phyloP scores from a whole-genome alignment of 2,113 vertebrate genomes.

The Setophaga kirtlandii region DNA sequence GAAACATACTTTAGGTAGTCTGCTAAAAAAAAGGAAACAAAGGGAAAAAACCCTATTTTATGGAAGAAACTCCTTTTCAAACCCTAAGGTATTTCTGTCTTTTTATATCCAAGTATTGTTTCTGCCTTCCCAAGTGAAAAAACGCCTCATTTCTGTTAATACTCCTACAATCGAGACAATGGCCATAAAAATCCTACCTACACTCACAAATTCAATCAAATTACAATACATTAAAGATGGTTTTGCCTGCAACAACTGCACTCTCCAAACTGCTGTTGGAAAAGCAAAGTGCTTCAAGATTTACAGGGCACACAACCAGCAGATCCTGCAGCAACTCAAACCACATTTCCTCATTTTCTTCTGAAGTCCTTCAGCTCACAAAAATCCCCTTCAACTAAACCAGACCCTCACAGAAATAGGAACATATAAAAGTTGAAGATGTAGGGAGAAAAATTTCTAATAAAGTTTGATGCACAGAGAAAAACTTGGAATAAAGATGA shows the following conservation, averaged over 20 bases:
- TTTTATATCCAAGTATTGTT: not conserved
- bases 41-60: not conserved
- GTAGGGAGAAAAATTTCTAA: not conserved
- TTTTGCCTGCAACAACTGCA: not conserved
- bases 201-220: not conserved
- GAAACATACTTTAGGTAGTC: not conserved
- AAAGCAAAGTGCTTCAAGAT: slow-evolving; percentile 28
- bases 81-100: not conserved
- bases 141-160: not conserved
- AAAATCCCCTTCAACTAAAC: not conserved
- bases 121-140: not conserved
- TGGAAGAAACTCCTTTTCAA: not conserved
- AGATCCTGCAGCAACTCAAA: not conserved
- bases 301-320: not conserved
- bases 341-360: not conserved
- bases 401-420: not conserved
- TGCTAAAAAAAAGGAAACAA: not conserved
- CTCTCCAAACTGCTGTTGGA: not conserved
- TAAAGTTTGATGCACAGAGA: not conserved
- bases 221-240: not conserved
- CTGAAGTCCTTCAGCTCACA: not conserved
- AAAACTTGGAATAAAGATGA: not conserved
- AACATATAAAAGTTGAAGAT: not conserved
- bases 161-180: not conserved
- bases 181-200: not conserved